Conservation (phyloP, 2,113 vertebrate species). For the Zeus faber region DNA sequence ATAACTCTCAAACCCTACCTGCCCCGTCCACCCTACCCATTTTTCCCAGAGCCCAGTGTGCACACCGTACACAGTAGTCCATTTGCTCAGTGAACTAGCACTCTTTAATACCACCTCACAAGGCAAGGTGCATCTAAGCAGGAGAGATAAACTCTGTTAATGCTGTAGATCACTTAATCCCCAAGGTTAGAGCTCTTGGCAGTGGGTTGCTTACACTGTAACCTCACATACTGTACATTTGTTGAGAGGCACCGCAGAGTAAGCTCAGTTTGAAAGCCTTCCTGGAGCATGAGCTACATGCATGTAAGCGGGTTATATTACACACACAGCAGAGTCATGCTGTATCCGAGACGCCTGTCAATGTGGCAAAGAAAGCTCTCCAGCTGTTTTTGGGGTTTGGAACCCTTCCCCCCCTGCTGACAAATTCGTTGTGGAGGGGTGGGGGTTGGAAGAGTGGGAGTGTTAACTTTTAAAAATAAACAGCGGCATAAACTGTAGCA, state of each 20-base stretch:
- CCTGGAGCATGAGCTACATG: slow-evolving; percentile 22
- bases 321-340: slow-evolving; percentile 20
- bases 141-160: slow-evolving; percentile 53
- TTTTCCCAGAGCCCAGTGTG: too few species aligned
- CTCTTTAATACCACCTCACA: slow-evolving; percentile 30
- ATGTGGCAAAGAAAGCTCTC: slow-evolving; percentile 14
- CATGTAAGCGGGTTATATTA: slow-evolving; percentile 39
- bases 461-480: slow-evolving; percentile 78
- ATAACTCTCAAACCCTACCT: not conserved
- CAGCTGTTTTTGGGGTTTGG: slow-evolving; percentile 42
- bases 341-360: slow-evolving; percentile 8
- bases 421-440: slow-evolving; percentile 43
- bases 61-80: slow-evolving; percentile 4
- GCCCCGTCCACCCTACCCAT: not conserved
- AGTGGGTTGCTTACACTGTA: slow-evolving; percentile 37
- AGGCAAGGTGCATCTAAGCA: slow-evolving; percentile 40
- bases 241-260: slow-evolving; percentile 35
- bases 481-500: slow-evolving; percentile 59
- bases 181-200: slow-evolving; percentile 52
- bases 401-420: slow-evolving; percentile 28
- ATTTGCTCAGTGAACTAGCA: slow-evolving; percentile 14
- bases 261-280: slow-evolving; percentile 26
- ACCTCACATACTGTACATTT: slow-evolving; percentile 43
- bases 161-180: slow-evolving; percentile 58
- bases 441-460: slow-evolving; percentile 36